Conservation (phyloP, 2,113 vertebrate species). For the Myotis brandtii region DNA sequence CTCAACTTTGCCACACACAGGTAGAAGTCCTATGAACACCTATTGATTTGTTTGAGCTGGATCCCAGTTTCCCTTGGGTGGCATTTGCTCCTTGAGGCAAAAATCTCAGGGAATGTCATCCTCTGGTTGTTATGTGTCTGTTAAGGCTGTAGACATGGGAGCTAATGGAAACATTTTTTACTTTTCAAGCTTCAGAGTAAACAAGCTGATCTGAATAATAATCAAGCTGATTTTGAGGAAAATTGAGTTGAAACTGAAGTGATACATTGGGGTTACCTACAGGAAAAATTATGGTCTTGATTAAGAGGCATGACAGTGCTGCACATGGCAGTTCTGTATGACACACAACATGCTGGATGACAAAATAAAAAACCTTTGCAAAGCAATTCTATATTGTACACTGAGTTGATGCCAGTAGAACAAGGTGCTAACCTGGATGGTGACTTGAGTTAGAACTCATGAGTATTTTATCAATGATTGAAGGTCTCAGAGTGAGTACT, state of each 20-base stretch:
- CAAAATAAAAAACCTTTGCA: background rate
- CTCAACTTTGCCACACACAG: background rate
- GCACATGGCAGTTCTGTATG: background rate
- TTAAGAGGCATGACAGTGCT: background rate
- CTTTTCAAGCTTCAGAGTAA: background rate
- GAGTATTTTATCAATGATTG: background rate
- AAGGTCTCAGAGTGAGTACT: background rate
- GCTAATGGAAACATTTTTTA: background rate
- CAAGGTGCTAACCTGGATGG: background rate
- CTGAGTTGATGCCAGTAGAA: background rate
- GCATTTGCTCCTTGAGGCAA: conserved; percentile 15
- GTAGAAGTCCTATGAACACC: background rate
- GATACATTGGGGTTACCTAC: background rate
- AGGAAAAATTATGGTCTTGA: background rate
- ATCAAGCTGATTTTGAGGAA: background rate
- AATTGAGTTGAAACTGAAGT: background rate
- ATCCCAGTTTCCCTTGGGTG: background rate
- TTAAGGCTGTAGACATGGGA: background rate
- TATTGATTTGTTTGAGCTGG: background rate
- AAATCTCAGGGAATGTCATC: background rate
- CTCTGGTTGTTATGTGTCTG: background rate
- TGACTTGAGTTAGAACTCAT: background rate
- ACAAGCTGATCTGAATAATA: background rate
- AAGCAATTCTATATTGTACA: background rate
- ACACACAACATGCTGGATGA: background rate